Evolutionary conservation across 37 sponge, comb jelly and placozoan genomes (phyloP).

Genomic region (Beroe forskalii): DNA sequence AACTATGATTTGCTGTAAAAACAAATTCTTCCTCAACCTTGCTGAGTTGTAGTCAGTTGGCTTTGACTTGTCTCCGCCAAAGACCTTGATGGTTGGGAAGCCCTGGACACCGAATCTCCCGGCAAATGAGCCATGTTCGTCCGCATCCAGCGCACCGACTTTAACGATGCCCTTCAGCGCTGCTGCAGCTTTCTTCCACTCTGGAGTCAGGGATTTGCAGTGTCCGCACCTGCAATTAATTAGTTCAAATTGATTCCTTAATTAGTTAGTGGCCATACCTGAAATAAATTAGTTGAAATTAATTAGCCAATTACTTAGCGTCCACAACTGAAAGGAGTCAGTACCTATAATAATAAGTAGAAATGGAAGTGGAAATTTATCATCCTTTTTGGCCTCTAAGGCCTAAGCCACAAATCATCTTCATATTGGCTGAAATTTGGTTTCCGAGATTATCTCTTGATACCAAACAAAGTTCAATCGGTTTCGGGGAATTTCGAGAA

Average conservation of each 20-base stretch:
- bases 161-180: conserved; percentile 90
- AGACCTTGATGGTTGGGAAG: conserved; percentile 97
- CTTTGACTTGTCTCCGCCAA: conserved; percentile 86
- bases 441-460: too few species aligned
- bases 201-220: conserved; percentile 88
- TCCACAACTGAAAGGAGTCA: neutral
- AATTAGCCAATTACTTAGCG: neutral
- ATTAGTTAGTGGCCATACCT: neutral
- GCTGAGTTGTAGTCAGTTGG: conserved; percentile 85
- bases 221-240: conserved; percentile 99
- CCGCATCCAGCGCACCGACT: conserved; percentile 92
- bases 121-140: conserved; percentile 77
- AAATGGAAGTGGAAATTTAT: too few species aligned
- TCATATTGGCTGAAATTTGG: too few species aligned
- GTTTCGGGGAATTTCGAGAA: too few species aligned
- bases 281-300: neutral
- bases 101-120: conserved; percentile 84
- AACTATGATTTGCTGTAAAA: too few species aligned
- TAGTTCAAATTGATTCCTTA: too few species aligned
- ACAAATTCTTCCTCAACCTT: too few species aligned
- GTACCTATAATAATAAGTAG: too few species aligned
- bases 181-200: conserved; percentile 94
- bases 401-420: too few species aligned
- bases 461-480: too few species aligned
- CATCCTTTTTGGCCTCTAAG: too few species aligned